Percentiles rank a stretch among this genome's conserved stretches.
These are phyloP conservation scores for Proctacanthus coquilletti DNA, from an alignment of 1,140 invertebrate species.

Conservation along the genomic window DNA sequence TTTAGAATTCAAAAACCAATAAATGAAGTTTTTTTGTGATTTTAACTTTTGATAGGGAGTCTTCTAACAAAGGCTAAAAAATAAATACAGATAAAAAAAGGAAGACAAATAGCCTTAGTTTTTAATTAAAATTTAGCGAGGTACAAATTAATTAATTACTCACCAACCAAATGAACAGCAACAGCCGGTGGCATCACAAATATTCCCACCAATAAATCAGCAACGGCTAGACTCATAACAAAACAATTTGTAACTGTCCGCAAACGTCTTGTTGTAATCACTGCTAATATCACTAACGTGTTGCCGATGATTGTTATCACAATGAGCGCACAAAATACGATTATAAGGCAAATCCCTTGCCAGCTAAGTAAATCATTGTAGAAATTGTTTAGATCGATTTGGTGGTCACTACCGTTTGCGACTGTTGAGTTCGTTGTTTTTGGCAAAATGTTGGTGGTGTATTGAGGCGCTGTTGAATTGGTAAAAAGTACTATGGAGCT, in stretches of 20 bases:
- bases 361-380: slow-evolving; percentile 25
- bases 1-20: too few relatives aligned
- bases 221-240: slow-evolving; percentile 78
- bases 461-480: too few relatives aligned
- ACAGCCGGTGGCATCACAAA: slow-evolving; percentile 92
- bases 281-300: slow-evolving; percentile 77
- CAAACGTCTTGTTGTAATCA: slow-evolving; percentile 76
- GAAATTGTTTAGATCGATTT: too few relatives aligned
- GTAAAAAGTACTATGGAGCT: too few relatives aligned
- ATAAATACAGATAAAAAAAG: slow-evolving; percentile 3
- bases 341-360: slow-evolving; percentile 26
- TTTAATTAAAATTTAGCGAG: not conserved
- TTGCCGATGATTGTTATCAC: slow-evolving; percentile 63
- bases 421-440: too few relatives aligned
- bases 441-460: too few relatives aligned
- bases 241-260: slow-evolving; percentile 91
- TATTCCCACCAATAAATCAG: slow-evolving; percentile 80
- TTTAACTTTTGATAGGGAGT: not conserved
- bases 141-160: slow-evolving; percentile 19
- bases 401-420: too few relatives aligned
- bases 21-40: too few relatives aligned
- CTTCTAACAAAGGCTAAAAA: too few relatives aligned
- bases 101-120: not conserved
- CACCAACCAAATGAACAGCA: slow-evolving; percentile 46
- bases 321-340: slow-evolving; percentile 39